Evolutionary conservation across 2,797 vertebrate species (phyloP).

Genomic region (Tragopan temminckii): DNA sequence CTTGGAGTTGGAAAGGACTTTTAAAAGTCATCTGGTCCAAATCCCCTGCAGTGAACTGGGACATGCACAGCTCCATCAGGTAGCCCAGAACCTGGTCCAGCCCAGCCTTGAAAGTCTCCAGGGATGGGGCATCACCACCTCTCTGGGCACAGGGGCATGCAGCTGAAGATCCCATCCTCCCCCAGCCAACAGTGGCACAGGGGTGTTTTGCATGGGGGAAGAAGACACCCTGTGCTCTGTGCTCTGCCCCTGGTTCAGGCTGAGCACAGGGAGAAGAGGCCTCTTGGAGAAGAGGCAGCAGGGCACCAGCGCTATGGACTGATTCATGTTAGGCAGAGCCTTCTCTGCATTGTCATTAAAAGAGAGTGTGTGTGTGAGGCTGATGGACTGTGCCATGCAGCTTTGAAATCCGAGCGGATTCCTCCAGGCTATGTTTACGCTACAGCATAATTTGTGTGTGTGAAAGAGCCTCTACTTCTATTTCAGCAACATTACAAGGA

Average conservation of each 20-base stretch:
- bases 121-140: no score
- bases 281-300: conserved; percentile 24
- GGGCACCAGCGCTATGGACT: accelerated
- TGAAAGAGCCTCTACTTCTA: conserved; percentile 53
- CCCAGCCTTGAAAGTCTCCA: no score
- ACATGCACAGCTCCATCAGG: no score
- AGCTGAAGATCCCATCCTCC: not conserved
- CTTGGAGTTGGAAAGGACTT: no score
- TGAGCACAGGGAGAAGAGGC: not conserved
- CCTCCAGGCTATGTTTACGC: conserved; percentile 42
- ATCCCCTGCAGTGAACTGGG: no score
- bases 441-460: conserved; percentile 25
- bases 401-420: conserved; percentile 69
- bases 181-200: not conserved
- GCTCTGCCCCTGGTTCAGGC: no score
- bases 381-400: not conserved
- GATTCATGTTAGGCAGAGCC: not conserved
- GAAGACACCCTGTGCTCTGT: no score
- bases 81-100: no score
- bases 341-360: not conserved
- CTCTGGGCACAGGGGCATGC: not conserved
- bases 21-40: no score
- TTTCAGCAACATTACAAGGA: conserved; percentile 17
- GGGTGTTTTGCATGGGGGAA: no score
- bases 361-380: not conserved